phyloP scores from a whole-genome alignment of 2,113 vertebrate genomes.

The Phalacrocorax pelagicus region DNA sequence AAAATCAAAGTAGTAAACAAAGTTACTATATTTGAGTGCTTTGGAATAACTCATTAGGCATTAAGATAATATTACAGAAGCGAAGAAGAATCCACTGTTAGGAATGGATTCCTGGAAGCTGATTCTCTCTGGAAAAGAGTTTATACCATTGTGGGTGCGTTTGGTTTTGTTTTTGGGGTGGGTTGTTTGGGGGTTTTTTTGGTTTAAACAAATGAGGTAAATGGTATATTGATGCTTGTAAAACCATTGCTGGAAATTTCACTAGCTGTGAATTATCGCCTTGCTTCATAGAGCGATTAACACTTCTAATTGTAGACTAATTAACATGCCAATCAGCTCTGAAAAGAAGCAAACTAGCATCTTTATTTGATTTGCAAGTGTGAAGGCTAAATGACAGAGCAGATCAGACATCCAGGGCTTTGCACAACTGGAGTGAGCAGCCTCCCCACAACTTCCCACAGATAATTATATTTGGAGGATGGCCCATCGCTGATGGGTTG shows the following conservation, averaged over 20 bases:
- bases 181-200: background rate
- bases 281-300: constrained; percentile 59
- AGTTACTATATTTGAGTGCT: background rate
- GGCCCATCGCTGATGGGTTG: background rate
- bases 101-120: background rate
- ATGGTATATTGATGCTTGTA: constrained; percentile 10
- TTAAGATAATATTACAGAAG: background rate
- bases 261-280: constrained; percentile 65
- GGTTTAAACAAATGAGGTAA: background rate
- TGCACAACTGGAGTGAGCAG: background rate
- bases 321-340: constrained; percentile 71
- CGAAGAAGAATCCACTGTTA: background rate
- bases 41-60: background rate
- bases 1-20: background rate
- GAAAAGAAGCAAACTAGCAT: constrained; percentile 62
- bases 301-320: constrained; percentile 66
- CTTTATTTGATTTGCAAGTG: constrained; percentile 42
- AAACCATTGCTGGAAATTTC: constrained; percentile 48
- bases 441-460: background rate
- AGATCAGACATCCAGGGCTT: background rate
- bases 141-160: background rate
- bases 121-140: background rate
- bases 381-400: constrained; percentile 20
- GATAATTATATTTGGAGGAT: background rate
- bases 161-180: background rate